A percentile compares a stretch with the other conserved stretches of the same genome.
These are phyloP conservation scores for Choloepus hoffmanni DNA, from an alignment of 2,113 vertebrate genomes.

Conservation along the genomic window DNA sequence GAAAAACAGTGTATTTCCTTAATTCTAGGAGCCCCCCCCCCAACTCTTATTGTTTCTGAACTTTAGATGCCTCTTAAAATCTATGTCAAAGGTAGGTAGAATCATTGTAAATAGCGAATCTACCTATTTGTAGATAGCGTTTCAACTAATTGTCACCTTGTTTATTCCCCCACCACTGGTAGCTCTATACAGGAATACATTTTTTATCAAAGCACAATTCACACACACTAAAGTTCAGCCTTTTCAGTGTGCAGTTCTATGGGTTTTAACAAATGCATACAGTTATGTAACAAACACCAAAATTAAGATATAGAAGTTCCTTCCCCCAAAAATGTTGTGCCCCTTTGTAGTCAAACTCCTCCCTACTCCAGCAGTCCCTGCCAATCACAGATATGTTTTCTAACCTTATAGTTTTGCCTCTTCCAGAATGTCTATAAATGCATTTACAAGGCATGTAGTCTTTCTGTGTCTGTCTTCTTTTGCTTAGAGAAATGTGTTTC, in stretches of 20 bases:
- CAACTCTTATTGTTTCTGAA: constrained; percentile 3
- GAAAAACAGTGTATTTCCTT: neutral
- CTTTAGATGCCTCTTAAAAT: neutral
- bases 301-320: neutral
- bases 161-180: neutral
- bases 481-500: neutral
- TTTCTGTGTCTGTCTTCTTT: neutral
- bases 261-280: neutral
- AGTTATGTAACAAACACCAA: neutral
- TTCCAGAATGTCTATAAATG: neutral
- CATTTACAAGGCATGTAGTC: neutral
- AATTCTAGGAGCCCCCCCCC: neutral
- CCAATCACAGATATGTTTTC: neutral
- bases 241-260: neutral
- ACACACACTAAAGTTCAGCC: neutral
- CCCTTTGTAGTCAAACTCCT: neutral
- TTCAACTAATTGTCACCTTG: neutral
- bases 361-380: neutral
- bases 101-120: neutral
- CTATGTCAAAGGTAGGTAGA: neutral
- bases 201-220: neutral
- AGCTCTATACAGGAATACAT: neutral
- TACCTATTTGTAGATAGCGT: neutral
- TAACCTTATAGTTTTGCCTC: neutral
- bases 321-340: neutral